Evolutionary conservation across 2,797 vertebrate species (phyloP).

Genomic region (Poecilia wingei): DNA sequence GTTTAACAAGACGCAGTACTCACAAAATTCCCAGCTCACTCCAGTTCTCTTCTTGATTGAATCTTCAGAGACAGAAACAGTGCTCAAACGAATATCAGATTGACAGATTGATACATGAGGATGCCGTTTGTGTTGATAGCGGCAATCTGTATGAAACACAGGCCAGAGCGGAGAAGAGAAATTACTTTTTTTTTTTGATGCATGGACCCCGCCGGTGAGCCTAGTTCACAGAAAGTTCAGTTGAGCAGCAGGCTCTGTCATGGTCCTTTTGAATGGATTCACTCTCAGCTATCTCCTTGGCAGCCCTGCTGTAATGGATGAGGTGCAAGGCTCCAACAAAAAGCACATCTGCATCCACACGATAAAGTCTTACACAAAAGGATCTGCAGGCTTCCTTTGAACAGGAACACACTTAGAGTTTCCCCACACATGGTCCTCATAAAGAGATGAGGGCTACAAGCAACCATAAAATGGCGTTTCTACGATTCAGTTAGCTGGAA

Average conservation of each 20-base stretch:
- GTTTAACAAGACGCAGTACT: constrained; percentile 54
- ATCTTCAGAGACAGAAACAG: constrained; percentile 71
- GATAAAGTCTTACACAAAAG: constrained; percentile 80
- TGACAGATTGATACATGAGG: constrained; percentile 80
- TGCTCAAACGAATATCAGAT: constrained; percentile 71
- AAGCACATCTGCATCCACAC: constrained; percentile 83
- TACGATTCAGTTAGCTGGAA: constrained; percentile 29
- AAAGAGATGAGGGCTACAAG: constrained; percentile 50
- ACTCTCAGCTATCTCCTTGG: constrained; percentile 80
- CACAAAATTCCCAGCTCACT: constrained; percentile 53
- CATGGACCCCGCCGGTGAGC: constrained; percentile 73
- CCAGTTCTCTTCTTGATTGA: constrained; percentile 47
- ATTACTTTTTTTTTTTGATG: constrained; percentile 75
- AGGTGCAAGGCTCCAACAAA: constrained; percentile 84
- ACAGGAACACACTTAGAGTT: constrained; percentile 64
- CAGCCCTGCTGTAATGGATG: constrained; percentile 85
- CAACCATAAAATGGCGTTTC: constrained; percentile 46
- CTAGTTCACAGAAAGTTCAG: constrained; percentile 86
- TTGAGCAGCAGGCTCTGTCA: constrained; percentile 81
- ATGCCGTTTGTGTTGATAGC: constrained; percentile 69
- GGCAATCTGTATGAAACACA: constrained; percentile 76
- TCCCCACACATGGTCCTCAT: constrained; percentile 79
- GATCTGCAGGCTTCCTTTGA: constrained; percentile 73
- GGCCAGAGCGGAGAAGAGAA: constrained; percentile 71
- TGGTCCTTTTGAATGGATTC: constrained; percentile 82